Percentiles rank a stretch among this genome's conserved stretches.
Evolutionary conservation across 2,113 vertebrate species (phyloP).

Genomic region (Petroica traversi): DNA sequence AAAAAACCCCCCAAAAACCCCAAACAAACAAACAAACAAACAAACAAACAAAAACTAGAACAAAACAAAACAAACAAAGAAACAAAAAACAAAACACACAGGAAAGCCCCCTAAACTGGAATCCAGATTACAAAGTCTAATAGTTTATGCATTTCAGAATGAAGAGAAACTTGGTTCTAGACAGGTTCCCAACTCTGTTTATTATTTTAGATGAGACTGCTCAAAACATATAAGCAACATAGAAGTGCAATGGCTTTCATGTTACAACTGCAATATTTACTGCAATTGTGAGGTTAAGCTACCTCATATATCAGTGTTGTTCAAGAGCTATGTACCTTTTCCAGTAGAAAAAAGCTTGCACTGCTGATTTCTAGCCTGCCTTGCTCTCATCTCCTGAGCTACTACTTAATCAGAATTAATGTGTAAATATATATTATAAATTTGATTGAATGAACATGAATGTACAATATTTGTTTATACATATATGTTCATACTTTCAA

Average conservation of each 20-base stretch:
- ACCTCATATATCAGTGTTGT: neutral
- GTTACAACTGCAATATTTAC: neutral
- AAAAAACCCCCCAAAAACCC: neutral
- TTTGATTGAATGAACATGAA: too few species aligned
- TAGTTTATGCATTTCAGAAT: neutral
- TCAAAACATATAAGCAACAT: neutral
- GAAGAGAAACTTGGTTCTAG: neutral
- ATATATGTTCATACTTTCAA: too few species aligned
- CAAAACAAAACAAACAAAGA: neutral
- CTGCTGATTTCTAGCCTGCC: neutral
- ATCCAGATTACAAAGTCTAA: neutral
- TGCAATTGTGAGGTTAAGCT: neutral
- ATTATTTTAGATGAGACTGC: neutral
- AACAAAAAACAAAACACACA: neutral
- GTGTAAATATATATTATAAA: neutral
- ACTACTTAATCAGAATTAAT: neutral
- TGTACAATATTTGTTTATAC: too few species aligned
- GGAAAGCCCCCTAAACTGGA: fast-evolving
- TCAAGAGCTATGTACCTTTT: neutral
- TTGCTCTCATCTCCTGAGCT: neutral
- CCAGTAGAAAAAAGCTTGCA: neutral
- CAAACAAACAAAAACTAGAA: too few species aligned
- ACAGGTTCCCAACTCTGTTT: neutral
- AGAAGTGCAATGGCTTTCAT: neutral
- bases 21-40: neutral